Evolutionary conservation across 2,888 invertebrate genomes (phyloP), one percentile per base, ranked within the genome.

Genomic region (Ashinkailepas kermadecensis): DNA sequence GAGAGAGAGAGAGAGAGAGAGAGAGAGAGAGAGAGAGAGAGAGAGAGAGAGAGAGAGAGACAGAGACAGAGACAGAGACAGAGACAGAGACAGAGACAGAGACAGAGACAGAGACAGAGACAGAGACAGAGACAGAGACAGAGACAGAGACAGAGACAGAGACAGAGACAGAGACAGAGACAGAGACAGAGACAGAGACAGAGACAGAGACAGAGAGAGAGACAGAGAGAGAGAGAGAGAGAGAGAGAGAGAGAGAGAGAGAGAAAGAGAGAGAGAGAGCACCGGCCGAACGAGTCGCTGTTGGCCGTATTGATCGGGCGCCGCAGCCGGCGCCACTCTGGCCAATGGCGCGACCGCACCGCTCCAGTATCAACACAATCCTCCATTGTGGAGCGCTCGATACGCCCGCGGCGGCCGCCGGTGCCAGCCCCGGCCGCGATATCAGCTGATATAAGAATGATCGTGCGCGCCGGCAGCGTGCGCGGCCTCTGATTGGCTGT

Each of bases 401-500:
- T 70, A 70, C 70, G 70, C 15, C 70, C 15, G 70, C 70, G 39
- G 39, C 70, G 70, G 11, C 70, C 39, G 15, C 39, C 15, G 15
- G 70, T 39, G 15, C 13, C 18, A 15, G 13, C 18, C 13, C 18
- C 62, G 62, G 15, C 23, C 25, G 39, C 39, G 70, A 70, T 70
- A 70, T 70, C 39, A 70, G 39, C 70, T 70, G 70, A 70, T 70
- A 70, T 70, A 70, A 70, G 70, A 70, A 70, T 70, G 70, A 70
- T 70, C 70, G 70, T 70, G 70, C 70, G 70, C 70, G 39, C 70
- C 39, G 70, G 70, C 70, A 70, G 56, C 56, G 11, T 21, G 21
- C n/a, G n/a, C 56, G 78, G 7, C n/a, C 78, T 18, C 78, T 57
- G 21, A 78, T 78, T 78, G 78, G 78, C 13, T n/a, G 78, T n/a